Conservation (phyloP, 2,888 invertebrate genomes). For the Metacarcinus magister region DNA sequence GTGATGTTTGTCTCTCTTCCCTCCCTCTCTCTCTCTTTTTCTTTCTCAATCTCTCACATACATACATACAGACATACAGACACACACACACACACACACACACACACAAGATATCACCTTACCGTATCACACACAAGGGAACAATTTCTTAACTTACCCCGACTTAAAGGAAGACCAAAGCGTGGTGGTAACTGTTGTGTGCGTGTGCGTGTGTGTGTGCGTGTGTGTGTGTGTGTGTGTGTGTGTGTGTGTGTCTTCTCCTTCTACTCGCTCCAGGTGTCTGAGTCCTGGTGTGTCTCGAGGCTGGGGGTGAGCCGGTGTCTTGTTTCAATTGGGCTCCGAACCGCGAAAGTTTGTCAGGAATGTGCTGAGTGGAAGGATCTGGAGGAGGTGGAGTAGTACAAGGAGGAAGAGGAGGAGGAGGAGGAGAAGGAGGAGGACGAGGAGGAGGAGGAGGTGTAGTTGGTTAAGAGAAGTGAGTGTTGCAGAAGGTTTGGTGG, state of each 20-base stretch:
- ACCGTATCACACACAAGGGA: too few species aligned
- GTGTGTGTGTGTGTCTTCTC: not conserved
- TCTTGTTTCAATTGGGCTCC: not conserved
- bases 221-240: not conserved
- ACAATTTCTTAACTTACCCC: too few species aligned
- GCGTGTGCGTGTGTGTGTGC: too few species aligned
- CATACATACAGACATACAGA: too few species aligned
- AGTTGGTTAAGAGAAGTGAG: not conserved
- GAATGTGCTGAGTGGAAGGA: not conserved
- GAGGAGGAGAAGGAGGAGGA: conserved; percentile 10
- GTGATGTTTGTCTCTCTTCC: not conserved
- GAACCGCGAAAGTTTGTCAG: not conserved
- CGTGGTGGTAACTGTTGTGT: not conserved
- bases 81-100: not conserved
- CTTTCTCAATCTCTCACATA: not conserved
- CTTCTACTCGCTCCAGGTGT: not conserved
- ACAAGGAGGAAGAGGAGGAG: not conserved
- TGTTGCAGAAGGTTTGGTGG: not conserved
- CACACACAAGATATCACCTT: not conserved
- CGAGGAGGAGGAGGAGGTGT: not conserved
- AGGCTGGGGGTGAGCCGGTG: not conserved
- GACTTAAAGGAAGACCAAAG: too few species aligned
- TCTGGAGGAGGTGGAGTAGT: not conserved
- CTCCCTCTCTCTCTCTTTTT: not conserved
- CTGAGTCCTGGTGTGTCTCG: not conserved